Conservation (phyloP, 2,888 invertebrate species). For the Pristionchus japonicus region DNA sequence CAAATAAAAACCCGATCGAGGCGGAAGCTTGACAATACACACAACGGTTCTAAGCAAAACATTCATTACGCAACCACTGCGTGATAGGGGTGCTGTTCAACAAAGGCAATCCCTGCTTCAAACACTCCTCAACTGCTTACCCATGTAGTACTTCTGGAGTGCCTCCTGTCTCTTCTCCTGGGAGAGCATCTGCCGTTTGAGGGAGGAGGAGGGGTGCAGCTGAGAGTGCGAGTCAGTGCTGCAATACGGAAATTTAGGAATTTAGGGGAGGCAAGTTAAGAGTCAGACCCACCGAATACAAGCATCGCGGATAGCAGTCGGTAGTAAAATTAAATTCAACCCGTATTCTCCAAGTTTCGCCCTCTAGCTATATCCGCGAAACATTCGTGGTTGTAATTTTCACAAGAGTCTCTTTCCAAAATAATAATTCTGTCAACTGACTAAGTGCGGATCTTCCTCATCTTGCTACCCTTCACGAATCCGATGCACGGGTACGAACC, state of each 20-base stretch:
- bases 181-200: conserved; percentile 31
- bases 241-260: no score
- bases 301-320: neutral
- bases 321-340: neutral
- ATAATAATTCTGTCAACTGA: conserved; percentile 47
- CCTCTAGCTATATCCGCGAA: neutral
- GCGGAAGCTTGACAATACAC: no score
- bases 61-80: no score
- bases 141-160: conserved; percentile 37
- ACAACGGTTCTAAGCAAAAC: no score
- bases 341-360: neutral
- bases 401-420: no score
- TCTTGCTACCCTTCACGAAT: conserved; percentile 76
- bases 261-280: no score
- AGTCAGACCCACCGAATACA: neutral
- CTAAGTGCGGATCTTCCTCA: conserved; percentile 70
- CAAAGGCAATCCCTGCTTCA: no score
- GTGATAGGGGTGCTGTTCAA: no score
- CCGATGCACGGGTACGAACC: conserved; percentile 92
- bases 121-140: neutral
- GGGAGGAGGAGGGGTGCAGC: conserved; percentile 68
- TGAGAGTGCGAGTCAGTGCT: conserved; percentile 56
- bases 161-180: conserved; percentile 27
- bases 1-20: neutral
- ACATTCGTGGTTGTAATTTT: no score